phyloP scores from a whole-genome alignment of 2,113 vertebrate genomes.

The Petromus typicus region DNA sequence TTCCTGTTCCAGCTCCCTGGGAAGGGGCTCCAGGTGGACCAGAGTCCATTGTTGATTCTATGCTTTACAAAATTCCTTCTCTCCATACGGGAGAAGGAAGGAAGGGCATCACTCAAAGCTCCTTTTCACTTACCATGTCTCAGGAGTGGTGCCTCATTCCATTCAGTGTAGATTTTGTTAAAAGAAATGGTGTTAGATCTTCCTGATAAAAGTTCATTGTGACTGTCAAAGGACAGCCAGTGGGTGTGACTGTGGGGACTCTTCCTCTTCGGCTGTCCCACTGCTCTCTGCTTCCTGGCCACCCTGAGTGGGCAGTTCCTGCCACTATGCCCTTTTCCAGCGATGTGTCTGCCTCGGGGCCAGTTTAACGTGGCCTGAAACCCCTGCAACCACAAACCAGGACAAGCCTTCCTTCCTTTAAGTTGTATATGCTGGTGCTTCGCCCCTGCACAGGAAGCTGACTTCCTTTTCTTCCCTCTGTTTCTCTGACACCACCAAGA shows the following conservation, averaged over 20 bases:
- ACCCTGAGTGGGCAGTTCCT: background rate
- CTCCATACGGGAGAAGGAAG: background rate
- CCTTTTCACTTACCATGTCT: background rate
- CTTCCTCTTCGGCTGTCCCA: background rate
- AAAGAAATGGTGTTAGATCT: background rate
- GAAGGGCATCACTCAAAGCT: background rate
- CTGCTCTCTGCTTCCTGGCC: background rate
- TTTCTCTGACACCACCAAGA: background rate
- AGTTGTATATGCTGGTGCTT: background rate
- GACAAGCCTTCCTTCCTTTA: background rate
- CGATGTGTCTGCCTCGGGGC: background rate
- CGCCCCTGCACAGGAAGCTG: background rate
- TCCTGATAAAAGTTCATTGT: background rate
- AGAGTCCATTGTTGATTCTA: background rate
- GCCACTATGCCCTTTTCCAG: background rate
- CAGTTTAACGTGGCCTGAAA: background rate
- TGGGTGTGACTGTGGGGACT: background rate
- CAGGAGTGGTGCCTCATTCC: background rate
- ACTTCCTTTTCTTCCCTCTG: background rate
- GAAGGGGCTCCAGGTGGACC: background rate
- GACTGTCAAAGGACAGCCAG: background rate
- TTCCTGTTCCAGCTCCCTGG: background rate
- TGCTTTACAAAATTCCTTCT: background rate
- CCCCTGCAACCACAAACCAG: background rate
- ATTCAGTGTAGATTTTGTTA: background rate